Percentiles rank a stretch among this genome's conserved stretches.
Conservation (phyloP, 2,113 vertebrate species). For the Dicaeum eximium region DNA sequence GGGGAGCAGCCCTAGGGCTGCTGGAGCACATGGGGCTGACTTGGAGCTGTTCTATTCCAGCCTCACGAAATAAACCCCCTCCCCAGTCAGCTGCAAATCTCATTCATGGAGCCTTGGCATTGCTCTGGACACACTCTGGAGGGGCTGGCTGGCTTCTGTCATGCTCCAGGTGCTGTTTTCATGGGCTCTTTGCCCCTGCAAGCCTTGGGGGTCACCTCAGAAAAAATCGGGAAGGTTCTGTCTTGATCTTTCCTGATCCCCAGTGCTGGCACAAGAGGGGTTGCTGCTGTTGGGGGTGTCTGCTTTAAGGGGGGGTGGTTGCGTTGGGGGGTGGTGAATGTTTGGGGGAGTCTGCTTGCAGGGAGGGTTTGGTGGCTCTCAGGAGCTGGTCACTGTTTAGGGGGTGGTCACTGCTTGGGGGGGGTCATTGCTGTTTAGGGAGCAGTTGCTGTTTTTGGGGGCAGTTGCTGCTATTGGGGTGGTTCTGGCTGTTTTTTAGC, state of each 20-base stretch:
- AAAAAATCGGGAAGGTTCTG: not conserved
- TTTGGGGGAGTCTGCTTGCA: not conserved
- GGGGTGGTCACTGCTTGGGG: not conserved
- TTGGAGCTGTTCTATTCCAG: not conserved
- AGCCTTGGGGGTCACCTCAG: not conserved
- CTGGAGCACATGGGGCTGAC: not conserved
- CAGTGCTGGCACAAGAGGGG: not conserved
- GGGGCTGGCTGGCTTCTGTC: not conserved
- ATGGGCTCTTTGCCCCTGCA: not conserved
- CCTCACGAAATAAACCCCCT: accelerated
- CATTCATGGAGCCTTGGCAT: accelerated
- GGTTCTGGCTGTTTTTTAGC: not conserved
- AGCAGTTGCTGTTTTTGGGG: accelerated
- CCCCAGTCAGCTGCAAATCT: accelerated
- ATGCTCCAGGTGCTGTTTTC: accelerated
- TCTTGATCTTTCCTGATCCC: accelerated
- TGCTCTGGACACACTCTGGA: not conserved
- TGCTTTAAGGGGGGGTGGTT: not conserved
- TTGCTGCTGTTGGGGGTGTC: not conserved
- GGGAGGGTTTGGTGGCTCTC: not conserved
- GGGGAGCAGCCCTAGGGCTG: not conserved
- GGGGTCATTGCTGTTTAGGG: not conserved
- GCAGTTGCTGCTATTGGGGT: not conserved
- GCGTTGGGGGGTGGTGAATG: not conserved
- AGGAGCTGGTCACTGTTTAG: not conserved